Evolutionary conservation across 2,797 vertebrate species (phyloP), one percentile per base, ranked within the genome.

Genomic region (Rhodeus uyekii): DNA sequence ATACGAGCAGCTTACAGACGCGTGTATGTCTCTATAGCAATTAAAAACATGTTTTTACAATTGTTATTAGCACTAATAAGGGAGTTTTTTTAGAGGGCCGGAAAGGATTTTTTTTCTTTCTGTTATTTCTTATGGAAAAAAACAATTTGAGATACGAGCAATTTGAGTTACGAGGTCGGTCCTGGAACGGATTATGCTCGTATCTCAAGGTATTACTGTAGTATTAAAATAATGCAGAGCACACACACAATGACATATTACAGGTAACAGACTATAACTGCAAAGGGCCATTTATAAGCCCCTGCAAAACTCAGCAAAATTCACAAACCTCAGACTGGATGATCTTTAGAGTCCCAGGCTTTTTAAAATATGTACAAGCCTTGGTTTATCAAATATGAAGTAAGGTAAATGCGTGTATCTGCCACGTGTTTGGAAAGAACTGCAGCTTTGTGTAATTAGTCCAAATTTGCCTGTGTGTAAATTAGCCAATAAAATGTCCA

Each of bases 311-410:
- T 18, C 72, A 27, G 27, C 19, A 27, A 39, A 13, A 60, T 29
- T 72, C n/a, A 60, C n/a, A 19, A 42, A 60, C 18, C 53, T 13
- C 48, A n/a, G 32, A 38, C 55, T 8, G 48, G 19, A 55, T 34
- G 29, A 38, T 72, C 22, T 71, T 22, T 27, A 14, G 29, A 46
- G 38, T 61, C 58, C 27, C 39, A 44, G 39, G 74, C 18, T 13
- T 61, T 76, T 32, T 76, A n/a, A 58, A 76, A 61, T 42, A 61
- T 38, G 27, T 24, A 74, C 22, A 55, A 38, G 72, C 14, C 22
- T 39, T 10, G 34, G 46, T 53, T 55, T 55, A 74, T 74, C 83
- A 90, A 65, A 74, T 29, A 50, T 53, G 36, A 48, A 53, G 24
- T 60, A 14, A 13, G 64, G 58, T 46, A 39, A 65, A 55, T 46